Conservation (phyloP, 1,140 invertebrate species). For the Meteorus sp. region DNA sequence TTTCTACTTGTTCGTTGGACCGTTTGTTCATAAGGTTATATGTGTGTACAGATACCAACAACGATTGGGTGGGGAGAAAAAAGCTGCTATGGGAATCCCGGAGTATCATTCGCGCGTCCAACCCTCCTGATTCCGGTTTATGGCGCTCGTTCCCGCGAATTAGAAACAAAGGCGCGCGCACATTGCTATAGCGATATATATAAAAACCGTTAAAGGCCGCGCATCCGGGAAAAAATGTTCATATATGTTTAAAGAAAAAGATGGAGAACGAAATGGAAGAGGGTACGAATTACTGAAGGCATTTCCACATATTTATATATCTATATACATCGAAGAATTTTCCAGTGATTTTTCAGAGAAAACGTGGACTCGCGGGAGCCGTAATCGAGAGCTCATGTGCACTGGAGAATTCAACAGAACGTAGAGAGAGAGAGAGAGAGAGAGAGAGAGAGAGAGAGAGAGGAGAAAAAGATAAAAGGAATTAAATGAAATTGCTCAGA, state of each 20-base stretch:
- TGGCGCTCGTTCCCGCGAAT: slow-evolving; percentile 17
- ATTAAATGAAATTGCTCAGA: no score
- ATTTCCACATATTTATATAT: neutral
- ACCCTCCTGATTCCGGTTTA: slow-evolving; percentile 19
- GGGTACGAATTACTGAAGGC: no score
- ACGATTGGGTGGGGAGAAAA: neutral
- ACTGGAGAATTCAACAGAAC: no score
- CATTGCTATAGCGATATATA: neutral
- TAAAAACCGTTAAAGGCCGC: neutral
- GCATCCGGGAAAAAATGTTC: neutral
- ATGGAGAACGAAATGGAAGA: no score
- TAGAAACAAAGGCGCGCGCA: slow-evolving; percentile 4
- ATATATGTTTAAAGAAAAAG: neutral
- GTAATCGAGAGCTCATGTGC: no score
- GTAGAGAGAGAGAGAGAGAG: no score
- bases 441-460: no score
- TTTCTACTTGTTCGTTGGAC: neutral
- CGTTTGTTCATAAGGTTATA: no score
- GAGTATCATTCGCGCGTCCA: slow-evolving; percentile 10
- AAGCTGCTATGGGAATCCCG: slow-evolving; percentile 7
- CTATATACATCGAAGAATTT: no score
- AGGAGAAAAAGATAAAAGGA: no score
- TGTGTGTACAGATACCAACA: neutral
- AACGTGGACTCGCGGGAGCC: no score
- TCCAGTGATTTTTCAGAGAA: no score